A percentile compares a stretch with the other conserved stretches of the same genome.
Evolutionary conservation across 2,888 invertebrate species (phyloP).

Genomic region (Dendrolimus pini): DNA sequence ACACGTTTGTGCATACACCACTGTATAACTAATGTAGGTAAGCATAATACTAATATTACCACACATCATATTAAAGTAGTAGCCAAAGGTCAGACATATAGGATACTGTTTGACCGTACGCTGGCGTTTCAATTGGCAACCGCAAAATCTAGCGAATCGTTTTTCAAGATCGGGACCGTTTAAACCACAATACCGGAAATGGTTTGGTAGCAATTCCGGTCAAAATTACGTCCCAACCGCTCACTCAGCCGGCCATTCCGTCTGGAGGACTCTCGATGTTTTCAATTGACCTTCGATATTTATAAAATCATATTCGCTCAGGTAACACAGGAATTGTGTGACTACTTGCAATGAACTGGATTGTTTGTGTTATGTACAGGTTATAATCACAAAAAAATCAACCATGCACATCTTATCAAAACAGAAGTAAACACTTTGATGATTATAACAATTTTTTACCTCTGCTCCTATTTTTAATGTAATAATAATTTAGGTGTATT

Average conservation of each 20-base stretch:
- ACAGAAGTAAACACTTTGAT: no score
- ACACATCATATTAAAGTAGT: background rate
- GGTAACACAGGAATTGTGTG: no score
- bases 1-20: no score
- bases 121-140: slow-evolving; percentile 24
- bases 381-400: no score
- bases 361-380: no score
- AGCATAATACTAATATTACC: background rate
- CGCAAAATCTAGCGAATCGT: slow-evolving; percentile 34
- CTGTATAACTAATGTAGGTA: no score
- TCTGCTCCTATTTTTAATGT: no score
- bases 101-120: background rate
- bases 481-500: no score
- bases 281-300: slow-evolving; percentile 18
- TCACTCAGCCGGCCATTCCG: slow-evolving; percentile 18
- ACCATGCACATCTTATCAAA: no score
- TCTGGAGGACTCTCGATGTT: slow-evolving; percentile 14
- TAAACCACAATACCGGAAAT: slow-evolving; percentile 51
- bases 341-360: no score
- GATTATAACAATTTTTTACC: no score
- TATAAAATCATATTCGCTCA: slow-evolving; percentile 2
- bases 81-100: background rate
- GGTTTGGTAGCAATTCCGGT: slow-evolving; percentile 32
- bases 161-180: slow-evolving; percentile 51
- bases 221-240: slow-evolving; percentile 33